A percentile compares a stretch with the other conserved stretches of the same genome.
phyloP scores from a whole-genome alignment of 2,888 invertebrate genomes.

The Troides aeacus region DNA sequence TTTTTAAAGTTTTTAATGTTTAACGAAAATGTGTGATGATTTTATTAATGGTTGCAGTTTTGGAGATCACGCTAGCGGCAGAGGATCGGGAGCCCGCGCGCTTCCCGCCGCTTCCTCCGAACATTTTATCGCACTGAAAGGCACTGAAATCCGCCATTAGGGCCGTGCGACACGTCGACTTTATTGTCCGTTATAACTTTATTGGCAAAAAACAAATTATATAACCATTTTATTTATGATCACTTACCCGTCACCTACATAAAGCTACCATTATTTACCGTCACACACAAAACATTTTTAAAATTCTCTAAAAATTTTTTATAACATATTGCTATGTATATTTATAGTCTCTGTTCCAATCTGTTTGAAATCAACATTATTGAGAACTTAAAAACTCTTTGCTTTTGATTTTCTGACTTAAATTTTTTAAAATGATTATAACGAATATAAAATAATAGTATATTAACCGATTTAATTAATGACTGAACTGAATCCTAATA shows the following conservation, averaged over 20 bases:
- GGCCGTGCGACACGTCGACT: slow-evolving; percentile 28
- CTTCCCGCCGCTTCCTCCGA: slow-evolving; percentile 19
- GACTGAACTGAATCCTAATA: too few relatives aligned
- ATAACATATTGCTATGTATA: too few relatives aligned
- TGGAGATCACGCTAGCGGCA: slow-evolving; percentile 27
- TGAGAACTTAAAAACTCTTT: too few relatives aligned
- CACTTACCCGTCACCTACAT: neutral
- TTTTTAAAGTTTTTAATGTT: neutral
- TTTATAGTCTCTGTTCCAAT: too few relatives aligned
- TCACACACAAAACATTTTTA: neutral
- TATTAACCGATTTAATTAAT: too few relatives aligned
- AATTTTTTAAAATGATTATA: too few relatives aligned
- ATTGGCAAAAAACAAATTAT: slow-evolving; percentile 23
- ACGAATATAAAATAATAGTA: too few relatives aligned
- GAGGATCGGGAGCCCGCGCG: slow-evolving; percentile 11
- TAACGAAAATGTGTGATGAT: neutral
- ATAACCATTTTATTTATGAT: slow-evolving; percentile 4
- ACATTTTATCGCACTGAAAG: slow-evolving; percentile 31
- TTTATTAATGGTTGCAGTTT: slow-evolving; percentile 16
- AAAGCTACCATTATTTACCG: neutral
- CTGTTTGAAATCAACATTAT: too few relatives aligned
- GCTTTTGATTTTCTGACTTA: too few relatives aligned
- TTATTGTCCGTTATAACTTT: slow-evolving; percentile 29
- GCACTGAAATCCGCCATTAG: slow-evolving; percentile 25
- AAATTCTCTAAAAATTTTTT: too few relatives aligned